Conservation (phyloP, 2,888 invertebrate genomes). For the Hydrotaea diabolus region DNA sequence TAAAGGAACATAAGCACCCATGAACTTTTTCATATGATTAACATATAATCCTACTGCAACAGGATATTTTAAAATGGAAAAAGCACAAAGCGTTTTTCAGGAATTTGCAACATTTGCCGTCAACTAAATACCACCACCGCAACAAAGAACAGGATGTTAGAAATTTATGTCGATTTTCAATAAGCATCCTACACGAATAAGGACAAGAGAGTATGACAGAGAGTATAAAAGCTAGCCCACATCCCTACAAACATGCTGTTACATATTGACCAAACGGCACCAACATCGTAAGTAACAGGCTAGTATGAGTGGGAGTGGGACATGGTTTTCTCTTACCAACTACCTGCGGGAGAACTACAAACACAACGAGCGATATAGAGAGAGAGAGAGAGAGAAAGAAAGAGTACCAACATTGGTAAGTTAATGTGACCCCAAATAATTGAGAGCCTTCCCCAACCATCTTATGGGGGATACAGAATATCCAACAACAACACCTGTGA, state of each 20-base stretch:
- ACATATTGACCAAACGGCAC: neutral
- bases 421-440: neutral
- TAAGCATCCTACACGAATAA: neutral
- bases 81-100: neutral
- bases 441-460: slow-evolving; percentile 13
- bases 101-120: neutral
- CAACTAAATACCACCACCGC: neutral
- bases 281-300: neutral
- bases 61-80: neutral
- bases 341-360: too few species aligned
- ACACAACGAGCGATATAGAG: neutral
- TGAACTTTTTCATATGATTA: neutral
- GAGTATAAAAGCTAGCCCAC: neutral
- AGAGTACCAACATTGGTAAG: neutral
- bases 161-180: neutral
- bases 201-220: neutral
- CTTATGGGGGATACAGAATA: slow-evolving; percentile 23
- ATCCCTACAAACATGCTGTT: neutral
- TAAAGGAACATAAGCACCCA: neutral
- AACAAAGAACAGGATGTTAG: slow-evolving; percentile 10
- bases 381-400: neutral
- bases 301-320: neutral
- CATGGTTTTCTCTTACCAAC: too few species aligned
- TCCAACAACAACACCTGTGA: neutral
- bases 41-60: neutral